Base-by-base conservation (phyloP, 2,888 invertebrate genomes). In the Drosophila falleni region DNA sequence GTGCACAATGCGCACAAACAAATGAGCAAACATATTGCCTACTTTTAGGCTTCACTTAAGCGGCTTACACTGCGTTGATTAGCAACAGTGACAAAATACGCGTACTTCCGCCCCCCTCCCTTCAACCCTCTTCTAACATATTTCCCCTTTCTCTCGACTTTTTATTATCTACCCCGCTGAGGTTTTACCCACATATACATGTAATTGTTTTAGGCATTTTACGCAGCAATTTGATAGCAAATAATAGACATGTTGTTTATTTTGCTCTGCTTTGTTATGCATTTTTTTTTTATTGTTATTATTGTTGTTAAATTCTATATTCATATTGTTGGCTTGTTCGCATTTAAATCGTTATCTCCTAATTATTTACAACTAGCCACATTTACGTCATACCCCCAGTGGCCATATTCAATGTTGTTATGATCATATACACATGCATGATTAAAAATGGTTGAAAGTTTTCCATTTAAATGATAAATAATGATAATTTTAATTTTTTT, bases 331-430 rank as follows among this genome's bases (percentile, higher is more conserved):
- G 62, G 66, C 77, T 83, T 89, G 72, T 89, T 76, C 73, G 61
- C 39, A 46, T 65, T 66, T 63, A 49, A 66, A 31, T 54, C 60
- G 89, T 87, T 83, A 83, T 83, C 83, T 71, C 55, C 87, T 87
- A 83, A 89, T 87, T 83, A 83, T 89, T 89, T 89, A 89, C 89
- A 84, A 81, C 73, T 78, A 69, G 65, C 83, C 60, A 55, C 59
- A 68, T 68, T 80, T 65, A 68, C 62, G 55, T 42, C 79, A 53
- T 19, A 8, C 37, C 47, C 8, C 8, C 11, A 37, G 64, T n/a
- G 16, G 15, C 1, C 10, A 15, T n/a, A 29, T 35, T 29, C 53
- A 26, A 26, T 15, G n/a, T 37, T 35, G n/a, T n/a, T 29, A 33
- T 23, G 19, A 35, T 10, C 19, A 0, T 23, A 0, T 23, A 13